Evolutionary conservation across 2,797 vertebrate species (phyloP).

Genomic region (Sus cebifrons): DNA sequence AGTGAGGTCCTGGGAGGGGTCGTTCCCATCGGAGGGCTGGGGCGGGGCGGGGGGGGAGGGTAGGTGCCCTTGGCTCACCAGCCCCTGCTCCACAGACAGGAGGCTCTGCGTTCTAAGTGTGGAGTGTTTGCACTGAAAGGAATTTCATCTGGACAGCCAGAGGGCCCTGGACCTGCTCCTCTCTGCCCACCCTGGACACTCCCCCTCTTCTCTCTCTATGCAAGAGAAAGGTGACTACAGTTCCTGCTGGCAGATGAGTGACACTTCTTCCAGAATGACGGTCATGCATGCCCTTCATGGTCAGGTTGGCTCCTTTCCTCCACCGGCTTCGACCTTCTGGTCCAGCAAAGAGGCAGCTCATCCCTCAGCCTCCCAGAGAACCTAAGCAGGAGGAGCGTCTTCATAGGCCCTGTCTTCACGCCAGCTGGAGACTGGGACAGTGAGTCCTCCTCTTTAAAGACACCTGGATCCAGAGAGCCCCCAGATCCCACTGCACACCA

Average conservation of each 20-base stretch:
- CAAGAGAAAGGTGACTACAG: background rate
- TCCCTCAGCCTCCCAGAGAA: background rate
- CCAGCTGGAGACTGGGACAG: background rate
- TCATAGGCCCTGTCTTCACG: background rate
- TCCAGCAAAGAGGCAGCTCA: background rate
- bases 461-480: background rate
- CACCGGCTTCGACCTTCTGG: background rate
- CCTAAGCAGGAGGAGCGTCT: background rate
- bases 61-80: background rate
- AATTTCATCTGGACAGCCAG: background rate
- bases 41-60: no score
- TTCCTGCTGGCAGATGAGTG: background rate
- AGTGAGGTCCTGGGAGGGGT: background rate
- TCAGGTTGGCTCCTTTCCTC: background rate
- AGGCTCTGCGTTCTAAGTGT: background rate
- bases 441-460: background rate
- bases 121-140: background rate
- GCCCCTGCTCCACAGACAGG: background rate
- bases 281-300: background rate
- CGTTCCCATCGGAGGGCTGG: background rate
- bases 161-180: background rate
- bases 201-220: background rate
- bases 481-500: background rate
- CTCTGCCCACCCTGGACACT: background rate
- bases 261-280: background rate